Conservation (phyloP, 2,113 vertebrate genomes). For the Hirundichthys speculiger region DNA sequence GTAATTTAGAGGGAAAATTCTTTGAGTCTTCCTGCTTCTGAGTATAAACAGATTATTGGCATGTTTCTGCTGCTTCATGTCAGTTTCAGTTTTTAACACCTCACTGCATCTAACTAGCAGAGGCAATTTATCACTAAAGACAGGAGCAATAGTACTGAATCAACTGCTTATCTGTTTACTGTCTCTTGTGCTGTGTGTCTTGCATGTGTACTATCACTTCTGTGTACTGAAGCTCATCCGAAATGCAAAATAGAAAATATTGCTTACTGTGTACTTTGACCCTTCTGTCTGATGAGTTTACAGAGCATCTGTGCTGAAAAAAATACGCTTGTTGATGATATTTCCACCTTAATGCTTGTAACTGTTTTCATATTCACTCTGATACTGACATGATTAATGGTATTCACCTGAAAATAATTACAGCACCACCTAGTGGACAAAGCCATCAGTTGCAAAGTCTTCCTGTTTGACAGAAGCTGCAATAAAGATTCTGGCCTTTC, state of each 20-base stretch:
- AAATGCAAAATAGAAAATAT: neutral
- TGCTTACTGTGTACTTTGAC: neutral
- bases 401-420: neutral
- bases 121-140: neutral
- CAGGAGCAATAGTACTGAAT: neutral
- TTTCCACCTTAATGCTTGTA: neutral
- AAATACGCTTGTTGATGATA: neutral
- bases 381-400: neutral
- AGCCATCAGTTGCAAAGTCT: neutral
- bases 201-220: constrained; percentile 18
- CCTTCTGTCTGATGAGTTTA: neutral
- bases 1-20: neutral
- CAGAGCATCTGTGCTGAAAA: neutral
- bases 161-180: constrained; percentile 1
- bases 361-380: neutral
- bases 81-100: constrained; percentile 2
- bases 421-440: neutral
- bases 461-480: too few species aligned
- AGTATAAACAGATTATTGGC: neutral
- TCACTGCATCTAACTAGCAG: constrained; percentile 14
- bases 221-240: neutral
- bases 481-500: too few species aligned
- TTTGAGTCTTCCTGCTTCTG: neutral
- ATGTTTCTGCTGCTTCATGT: constrained; percentile 7
- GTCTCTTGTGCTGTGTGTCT: constrained; percentile 27